phyloP scores from a whole-genome alignment of 2,113 vertebrate species.

The Sturnira hondurensis region DNA sequence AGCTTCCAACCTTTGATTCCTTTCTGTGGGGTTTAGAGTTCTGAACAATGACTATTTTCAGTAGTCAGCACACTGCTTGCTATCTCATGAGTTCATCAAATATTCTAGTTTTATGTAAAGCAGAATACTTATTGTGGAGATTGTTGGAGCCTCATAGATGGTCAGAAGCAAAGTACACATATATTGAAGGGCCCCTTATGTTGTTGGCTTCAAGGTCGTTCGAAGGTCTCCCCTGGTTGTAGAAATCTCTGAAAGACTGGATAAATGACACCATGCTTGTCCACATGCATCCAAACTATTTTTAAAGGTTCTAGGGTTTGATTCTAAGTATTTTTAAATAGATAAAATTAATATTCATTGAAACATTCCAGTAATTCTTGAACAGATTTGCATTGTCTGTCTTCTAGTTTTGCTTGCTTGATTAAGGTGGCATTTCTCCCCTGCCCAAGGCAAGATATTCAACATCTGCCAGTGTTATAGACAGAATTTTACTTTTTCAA shows the following conservation, averaged over 20 bases:
- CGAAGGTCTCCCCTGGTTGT: background rate
- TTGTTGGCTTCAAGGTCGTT: background rate
- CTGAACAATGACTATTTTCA: slow-evolving; percentile 16
- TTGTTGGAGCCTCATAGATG: background rate
- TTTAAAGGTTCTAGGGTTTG: background rate
- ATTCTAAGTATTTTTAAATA: background rate
- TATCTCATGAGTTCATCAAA: background rate
- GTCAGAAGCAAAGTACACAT: background rate
- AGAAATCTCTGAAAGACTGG: background rate
- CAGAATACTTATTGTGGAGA: background rate
- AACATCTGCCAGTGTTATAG: background rate
- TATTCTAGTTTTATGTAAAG: background rate
- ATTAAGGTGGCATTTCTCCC: background rate
- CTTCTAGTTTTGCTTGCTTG: background rate
- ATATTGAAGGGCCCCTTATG: background rate
- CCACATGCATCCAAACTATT: background rate
- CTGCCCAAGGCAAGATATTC: background rate
- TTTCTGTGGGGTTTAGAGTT: background rate
- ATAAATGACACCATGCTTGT: background rate
- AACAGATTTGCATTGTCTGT: background rate
- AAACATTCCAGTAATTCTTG: background rate
- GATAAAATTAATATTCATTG: background rate
- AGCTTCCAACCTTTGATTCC: background rate
- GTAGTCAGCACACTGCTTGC: background rate
- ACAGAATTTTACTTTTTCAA: background rate